phyloP scores from a whole-genome alignment of 2,113 vertebrate genomes.

The Rhabdornis inornatus region DNA sequence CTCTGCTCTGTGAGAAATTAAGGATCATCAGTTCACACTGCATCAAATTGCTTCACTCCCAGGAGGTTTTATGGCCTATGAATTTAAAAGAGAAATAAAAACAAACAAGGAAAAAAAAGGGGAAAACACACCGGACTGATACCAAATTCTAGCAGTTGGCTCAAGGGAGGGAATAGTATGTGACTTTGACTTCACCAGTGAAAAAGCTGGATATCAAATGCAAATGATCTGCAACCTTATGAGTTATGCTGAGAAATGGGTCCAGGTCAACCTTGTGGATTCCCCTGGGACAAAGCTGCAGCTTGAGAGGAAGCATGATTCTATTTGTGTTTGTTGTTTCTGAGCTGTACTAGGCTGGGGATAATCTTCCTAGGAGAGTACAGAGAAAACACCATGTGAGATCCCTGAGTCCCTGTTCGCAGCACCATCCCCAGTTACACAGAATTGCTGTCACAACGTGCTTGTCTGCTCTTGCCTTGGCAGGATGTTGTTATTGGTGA shows the following conservation, averaged over 20 bases:
- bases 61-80: neutral
- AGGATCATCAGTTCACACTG: neutral
- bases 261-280: neutral
- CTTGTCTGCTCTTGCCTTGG: slow-evolving; percentile 5
- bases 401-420: neutral
- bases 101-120: neutral
- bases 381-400: neutral
- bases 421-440: neutral
- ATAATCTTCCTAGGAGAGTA: neutral
- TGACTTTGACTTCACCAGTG: neutral
- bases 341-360: neutral
- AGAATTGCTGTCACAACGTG: neutral
- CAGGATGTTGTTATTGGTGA: slow-evolving; percentile 85
- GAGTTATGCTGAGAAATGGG: neutral
- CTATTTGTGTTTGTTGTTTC: slow-evolving; percentile 16
- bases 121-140: neutral
- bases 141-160: neutral
- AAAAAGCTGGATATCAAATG: neutral
- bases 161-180: neutral
- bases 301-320: neutral
- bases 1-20: neutral
- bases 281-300: neutral
- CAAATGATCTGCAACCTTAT: neutral
- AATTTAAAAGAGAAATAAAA: neutral
- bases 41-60: neutral